phyloP scores from a whole-genome alignment of 1,140 invertebrate genomes.

The Leptopilina boulardi region DNA sequence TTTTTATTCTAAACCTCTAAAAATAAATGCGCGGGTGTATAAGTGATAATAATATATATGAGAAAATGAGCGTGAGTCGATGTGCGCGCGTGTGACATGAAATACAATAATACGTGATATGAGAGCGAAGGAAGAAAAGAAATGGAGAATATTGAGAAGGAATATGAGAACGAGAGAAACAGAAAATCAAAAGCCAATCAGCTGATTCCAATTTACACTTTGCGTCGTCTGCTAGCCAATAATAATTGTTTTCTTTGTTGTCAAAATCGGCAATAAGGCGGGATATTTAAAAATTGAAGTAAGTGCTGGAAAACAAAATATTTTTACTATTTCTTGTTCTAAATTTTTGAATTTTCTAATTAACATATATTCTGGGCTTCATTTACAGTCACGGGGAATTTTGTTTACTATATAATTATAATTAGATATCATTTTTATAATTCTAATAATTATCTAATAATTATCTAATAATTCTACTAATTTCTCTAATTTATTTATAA shows the following conservation, averaged over 20 bases:
- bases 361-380: too few species aligned
- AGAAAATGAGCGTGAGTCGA: neutral
- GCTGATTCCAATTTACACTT: slow-evolving; percentile 18
- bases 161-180: too few species aligned
- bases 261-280: neutral
- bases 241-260: neutral
- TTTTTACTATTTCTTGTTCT: too few species aligned
- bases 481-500: too few species aligned
- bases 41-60: neutral
- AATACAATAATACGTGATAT: neutral
- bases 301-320: too few species aligned
- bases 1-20: neutral
- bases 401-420: too few species aligned
- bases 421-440: too few species aligned
- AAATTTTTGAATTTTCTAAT: too few species aligned
- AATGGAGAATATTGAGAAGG: neutral
- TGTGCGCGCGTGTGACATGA: neutral
- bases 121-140: neutral
- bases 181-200: neutral
- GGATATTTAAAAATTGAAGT: neutral
- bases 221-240: slow-evolving; percentile 26
- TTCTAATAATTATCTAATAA: too few species aligned
- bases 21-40: neutral
- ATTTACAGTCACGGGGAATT: too few species aligned
- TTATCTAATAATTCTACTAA: too few species aligned